These are phyloP conservation scores for Lamproptera curius DNA, from an alignment of 2,888 invertebrate species.

Conservation along the genomic window DNA sequence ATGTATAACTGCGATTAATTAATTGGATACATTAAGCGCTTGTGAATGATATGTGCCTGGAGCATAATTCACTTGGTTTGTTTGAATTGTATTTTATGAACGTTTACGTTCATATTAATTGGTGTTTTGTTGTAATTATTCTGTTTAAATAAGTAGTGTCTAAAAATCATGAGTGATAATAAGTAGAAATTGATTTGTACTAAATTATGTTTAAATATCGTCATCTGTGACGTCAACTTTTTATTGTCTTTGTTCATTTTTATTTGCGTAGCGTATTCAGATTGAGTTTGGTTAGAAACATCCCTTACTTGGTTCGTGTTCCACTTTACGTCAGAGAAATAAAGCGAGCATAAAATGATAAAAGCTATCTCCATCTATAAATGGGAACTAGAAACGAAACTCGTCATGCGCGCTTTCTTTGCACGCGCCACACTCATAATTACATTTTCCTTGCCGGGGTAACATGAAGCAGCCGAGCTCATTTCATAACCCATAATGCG, in stretches of 20 bases:
- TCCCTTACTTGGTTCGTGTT: too few relatives aligned
- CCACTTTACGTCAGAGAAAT: slow-evolving; percentile 4
- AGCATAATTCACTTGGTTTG: neutral
- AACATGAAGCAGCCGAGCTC: slow-evolving; percentile 67
- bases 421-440: slow-evolving; percentile 61
- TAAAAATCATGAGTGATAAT: too few relatives aligned
- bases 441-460: slow-evolving; percentile 64
- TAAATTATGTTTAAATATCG: neutral
- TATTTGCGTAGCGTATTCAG: too few relatives aligned
- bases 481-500: slow-evolving; percentile 74
- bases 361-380: too few relatives aligned
- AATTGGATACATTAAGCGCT: too few relatives aligned
- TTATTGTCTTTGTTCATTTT: neutral
- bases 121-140: too few relatives aligned
- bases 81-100: neutral
- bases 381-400: slow-evolving; percentile 19
- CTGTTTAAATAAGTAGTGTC: too few relatives aligned
- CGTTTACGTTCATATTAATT: too few relatives aligned
- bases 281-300: too few relatives aligned
- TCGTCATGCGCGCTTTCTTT: slow-evolving; percentile 63
- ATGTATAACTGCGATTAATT: slow-evolving; percentile 10
- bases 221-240: neutral
- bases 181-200: neutral
- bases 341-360: slow-evolving; percentile 7
- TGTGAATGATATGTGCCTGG: too few relatives aligned